A percentile compares a stretch with the other conserved stretches of the same genome.
Evolutionary conservation across 2,113 vertebrate genomes (phyloP).

Genomic region (Eubucco bourcierii): DNA sequence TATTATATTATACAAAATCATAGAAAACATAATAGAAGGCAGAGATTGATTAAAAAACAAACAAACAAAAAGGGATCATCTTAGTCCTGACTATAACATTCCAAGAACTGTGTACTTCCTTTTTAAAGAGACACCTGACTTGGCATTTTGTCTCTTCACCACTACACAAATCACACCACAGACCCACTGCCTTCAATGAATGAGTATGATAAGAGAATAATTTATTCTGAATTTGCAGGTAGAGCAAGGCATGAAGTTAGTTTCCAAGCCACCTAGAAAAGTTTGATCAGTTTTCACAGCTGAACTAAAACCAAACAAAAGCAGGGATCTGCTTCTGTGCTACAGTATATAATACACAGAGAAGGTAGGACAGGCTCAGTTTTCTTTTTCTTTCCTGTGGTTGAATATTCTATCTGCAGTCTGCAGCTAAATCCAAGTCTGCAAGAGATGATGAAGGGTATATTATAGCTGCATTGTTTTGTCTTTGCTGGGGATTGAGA

Average conservation of each 20-base stretch:
- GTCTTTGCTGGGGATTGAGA: slow-evolving; percentile 39
- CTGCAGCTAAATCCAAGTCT: slow-evolving; percentile 33
- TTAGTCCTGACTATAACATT: neutral
- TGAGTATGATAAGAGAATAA: neutral
- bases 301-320: neutral
- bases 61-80: neutral
- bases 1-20: neutral
- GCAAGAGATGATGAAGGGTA: neutral
- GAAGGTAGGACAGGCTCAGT: neutral
- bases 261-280: neutral
- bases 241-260: neutral
- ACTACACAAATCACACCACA: neutral
- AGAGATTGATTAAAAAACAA: neutral
- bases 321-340: neutral
- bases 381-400: neutral
- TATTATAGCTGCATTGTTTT: slow-evolving; percentile 42
- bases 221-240: neutral
- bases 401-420: neutral
- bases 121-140: neutral
- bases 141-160: neutral
- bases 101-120: neutral
- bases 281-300: neutral
- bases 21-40: neutral
- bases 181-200: neutral
- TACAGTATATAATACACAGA: neutral